Base-by-base conservation (phyloP, 1,140 invertebrate species). In the Neelides sp. region DNA sequence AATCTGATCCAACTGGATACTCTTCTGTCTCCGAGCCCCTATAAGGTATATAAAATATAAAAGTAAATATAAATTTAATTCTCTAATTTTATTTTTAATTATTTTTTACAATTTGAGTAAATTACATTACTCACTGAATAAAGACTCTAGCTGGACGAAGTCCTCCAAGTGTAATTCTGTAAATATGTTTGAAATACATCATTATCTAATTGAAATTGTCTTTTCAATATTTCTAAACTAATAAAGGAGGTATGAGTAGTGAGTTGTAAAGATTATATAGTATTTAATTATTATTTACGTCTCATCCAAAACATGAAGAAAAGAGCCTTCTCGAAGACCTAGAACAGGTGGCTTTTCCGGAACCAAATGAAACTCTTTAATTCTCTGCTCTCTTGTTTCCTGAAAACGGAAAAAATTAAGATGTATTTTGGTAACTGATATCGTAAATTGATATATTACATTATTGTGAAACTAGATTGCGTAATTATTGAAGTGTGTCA, bases 251-350 rank as follows among this genome's bases (percentile, higher is more conserved):
- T n/a, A n/a, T n/a, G n/a, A n/a, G n/a, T n/a, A n/a, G n/a, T n/a
- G n/a, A n/a, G n/a, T n/a, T n/a, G n/a, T n/a, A n/a, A n/a, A n/a
- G n/a, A n/a, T n/a, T n/a, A n/a, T n/a, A n/a, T n/a, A n/a, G n/a
- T n/a, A n/a, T n/a, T n/a, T n/a, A n/a, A n/a, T n/a, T n/a, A n/a
- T n/a, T n/a, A n/a, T n/a, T 72, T 35, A 66, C 67, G 54, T 77
- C 65, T 26, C 74, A n/a, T n/a, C 77, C 60, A 78, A 67, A 3
- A 85, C 72, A 42, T 73, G 64, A 26, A 85, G 65, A 49, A 76
- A 75, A 48, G 73, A 72, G 4, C 83, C 83, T 70, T 87, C 83
- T 61, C 75, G 69, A 4, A 87, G 65, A 1, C 79, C 83, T 39
- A 85, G 64, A 12, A 84, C 81, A 17, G 74, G 69, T 7, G 69